A percentile compares a stretch with the other conserved stretches of the same genome.
Evolutionary conservation across 2,797 vertebrate genomes (phyloP).

Genomic region (Psittacula derbiana): DNA sequence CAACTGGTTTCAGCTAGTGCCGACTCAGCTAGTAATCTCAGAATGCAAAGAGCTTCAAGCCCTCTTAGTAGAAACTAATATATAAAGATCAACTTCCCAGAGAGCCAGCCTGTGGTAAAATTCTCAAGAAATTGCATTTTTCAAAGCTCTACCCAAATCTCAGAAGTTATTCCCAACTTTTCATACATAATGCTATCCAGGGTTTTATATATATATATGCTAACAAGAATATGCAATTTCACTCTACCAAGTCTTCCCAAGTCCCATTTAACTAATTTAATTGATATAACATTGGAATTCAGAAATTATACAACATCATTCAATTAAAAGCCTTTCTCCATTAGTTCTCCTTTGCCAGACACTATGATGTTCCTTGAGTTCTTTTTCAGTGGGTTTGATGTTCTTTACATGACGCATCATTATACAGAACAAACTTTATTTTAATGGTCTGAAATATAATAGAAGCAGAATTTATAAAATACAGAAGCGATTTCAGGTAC

Average conservation of each 20-base stretch:
- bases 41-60: not conserved
- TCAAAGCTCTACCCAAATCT: not conserved
- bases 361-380: not conserved
- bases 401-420: not conserved
- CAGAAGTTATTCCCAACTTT: not conserved
- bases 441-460: not conserved
- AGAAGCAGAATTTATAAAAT: not conserved
- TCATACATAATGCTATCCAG: not conserved
- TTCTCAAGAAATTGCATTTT: not conserved
- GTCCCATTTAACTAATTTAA: not conserved
- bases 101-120: not conserved
- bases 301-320: not conserved
- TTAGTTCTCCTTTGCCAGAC: not conserved
- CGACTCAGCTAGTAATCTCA: not conserved
- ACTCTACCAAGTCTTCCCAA: not conserved
- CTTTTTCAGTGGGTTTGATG: not conserved
- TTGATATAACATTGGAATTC: not conserved
- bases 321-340: not conserved
- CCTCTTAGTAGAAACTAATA: not conserved
- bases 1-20: not conserved
- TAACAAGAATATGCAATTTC: not conserved
- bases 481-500: not conserved
- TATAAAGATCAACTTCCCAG: not conserved
- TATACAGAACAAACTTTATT: not conserved
- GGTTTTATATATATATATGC: no score